Evolutionary conservation across 1,140 invertebrate genomes (phyloP), one percentile per base, ranked within the genome.

Genomic region (Megathymus violae): DNA sequence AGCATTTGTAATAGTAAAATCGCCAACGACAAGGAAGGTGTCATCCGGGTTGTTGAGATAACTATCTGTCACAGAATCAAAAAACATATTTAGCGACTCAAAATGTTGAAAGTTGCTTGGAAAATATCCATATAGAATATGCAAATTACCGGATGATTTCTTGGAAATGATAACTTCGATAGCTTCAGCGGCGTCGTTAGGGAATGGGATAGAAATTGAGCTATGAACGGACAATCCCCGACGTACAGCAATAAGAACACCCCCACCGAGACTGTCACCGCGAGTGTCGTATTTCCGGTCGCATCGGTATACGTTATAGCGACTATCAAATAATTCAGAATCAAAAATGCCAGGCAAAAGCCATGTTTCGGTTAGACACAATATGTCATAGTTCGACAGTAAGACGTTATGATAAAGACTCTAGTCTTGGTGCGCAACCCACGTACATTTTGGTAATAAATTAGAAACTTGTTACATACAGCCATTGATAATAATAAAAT

Each of bases 1-100:
- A n/a, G 69, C 69, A 38, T n/a, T 17, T 5, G 61, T 15, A 27
- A 71, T 50, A 54, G 64, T 71, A 44, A 71, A 71, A 50, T 71
- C 69, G 7, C 69, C 69, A n/a, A 62, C 11, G 27, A 63, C 9
- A 4, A 63, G 17, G 13, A 47, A 63, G 1, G 47, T 34, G 13
- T 63, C 61, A n/a, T 46, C 38, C 1, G 52, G 62, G n/a, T 51
- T 31, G 16, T 50, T 48, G 13, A 64, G 16, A 10, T 22, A 41
- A 1, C 14, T 13, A 43, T 64, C n/a, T 10, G 62, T 58, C 9
- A 41, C 25, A 19, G 0, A 40, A 34, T 64, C 62, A 51, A 41
- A 64, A 19, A 64, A 64, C 7, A 43, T 17, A 43, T 34, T 25
- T 25, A 48, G 14, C 34, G 46, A 10, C 9, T 64, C 44, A 9